phyloP scores from a whole-genome alignment of 2,797 vertebrate species.

The Tauraco hartlaubi region DNA sequence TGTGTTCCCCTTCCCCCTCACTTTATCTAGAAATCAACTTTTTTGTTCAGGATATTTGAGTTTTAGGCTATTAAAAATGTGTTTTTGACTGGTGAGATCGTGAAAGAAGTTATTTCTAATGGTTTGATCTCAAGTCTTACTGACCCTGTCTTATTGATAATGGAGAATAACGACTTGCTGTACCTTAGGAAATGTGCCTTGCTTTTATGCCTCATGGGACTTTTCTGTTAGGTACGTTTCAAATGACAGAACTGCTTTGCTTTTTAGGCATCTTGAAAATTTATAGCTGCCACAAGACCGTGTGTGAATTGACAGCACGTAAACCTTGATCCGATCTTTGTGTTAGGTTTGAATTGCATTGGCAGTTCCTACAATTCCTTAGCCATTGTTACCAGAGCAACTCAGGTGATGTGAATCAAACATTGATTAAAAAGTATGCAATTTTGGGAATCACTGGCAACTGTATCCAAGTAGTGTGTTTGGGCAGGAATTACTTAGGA shows the following conservation, averaged over 20 bases:
- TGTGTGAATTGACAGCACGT: background rate
- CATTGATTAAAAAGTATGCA: background rate
- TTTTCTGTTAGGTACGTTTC: background rate
- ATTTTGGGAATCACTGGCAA: background rate
- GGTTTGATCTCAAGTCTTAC: background rate
- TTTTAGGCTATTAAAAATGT: background rate
- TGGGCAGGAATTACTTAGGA: background rate
- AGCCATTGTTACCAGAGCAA: background rate
- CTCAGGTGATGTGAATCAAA: background rate
- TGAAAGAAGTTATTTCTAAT: background rate
- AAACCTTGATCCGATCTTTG: background rate
- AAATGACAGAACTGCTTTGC: background rate
- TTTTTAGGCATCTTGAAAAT: background rate
- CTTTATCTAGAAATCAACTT: background rate
- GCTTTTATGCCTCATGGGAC: background rate
- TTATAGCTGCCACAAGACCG: background rate
- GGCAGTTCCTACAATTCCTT: background rate
- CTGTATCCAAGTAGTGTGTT: background rate
- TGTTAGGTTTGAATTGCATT: background rate
- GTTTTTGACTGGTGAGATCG: background rate
- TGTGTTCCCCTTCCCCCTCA: too few species aligned
- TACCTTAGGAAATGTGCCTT: background rate
- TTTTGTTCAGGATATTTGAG: background rate
- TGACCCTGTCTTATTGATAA: background rate
- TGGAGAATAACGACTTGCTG: background rate